These are phyloP conservation scores for Hyposoter dolosus DNA, from an alignment of 2,888 invertebrate species.

Conservation along the genomic window DNA sequence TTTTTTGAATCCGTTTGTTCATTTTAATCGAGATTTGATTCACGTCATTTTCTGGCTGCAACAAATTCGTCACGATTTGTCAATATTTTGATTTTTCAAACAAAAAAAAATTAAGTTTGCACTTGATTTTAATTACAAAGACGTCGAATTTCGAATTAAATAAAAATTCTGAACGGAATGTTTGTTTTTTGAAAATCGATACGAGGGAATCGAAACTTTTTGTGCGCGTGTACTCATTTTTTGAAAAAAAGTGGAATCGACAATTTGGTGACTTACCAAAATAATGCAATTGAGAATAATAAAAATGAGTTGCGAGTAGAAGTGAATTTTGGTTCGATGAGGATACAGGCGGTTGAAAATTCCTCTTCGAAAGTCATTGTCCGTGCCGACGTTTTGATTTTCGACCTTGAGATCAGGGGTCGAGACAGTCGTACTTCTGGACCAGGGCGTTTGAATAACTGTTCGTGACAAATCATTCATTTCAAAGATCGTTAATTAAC, in stretches of 20 bases:
- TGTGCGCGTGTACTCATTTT: background rate
- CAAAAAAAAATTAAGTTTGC: background rate
- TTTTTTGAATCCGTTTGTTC: too few relatives aligned
- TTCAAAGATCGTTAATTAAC: background rate
- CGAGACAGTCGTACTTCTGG: constrained; percentile 66
- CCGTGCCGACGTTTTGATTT: constrained; percentile 46
- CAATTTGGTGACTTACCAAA: constrained; percentile 58
- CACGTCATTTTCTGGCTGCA: too few relatives aligned
- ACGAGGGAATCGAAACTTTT: background rate
- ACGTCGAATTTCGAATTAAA: background rate
- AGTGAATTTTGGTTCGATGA: constrained; percentile 55
- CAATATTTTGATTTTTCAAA: too few relatives aligned
- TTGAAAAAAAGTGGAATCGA: background rate
- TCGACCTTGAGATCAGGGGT: constrained; percentile 71
- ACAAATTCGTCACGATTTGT: too few relatives aligned
- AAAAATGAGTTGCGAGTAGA: constrained; percentile 66
- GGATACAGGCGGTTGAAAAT: constrained; percentile 21
- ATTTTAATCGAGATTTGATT: too few relatives aligned
- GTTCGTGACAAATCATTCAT: background rate
- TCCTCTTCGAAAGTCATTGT: constrained; percentile 22
- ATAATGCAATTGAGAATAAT: constrained; percentile 68
- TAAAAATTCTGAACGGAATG: background rate
- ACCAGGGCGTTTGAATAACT: constrained; percentile 66
- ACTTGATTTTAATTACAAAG: background rate
- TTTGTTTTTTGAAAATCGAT: background rate